Percentiles rank a stretch among this genome's conserved stretches.
These are phyloP conservation scores for Xiphophorus couchianus DNA, from an alignment of 2,113 vertebrate genomes.

Conservation along the genomic window DNA sequence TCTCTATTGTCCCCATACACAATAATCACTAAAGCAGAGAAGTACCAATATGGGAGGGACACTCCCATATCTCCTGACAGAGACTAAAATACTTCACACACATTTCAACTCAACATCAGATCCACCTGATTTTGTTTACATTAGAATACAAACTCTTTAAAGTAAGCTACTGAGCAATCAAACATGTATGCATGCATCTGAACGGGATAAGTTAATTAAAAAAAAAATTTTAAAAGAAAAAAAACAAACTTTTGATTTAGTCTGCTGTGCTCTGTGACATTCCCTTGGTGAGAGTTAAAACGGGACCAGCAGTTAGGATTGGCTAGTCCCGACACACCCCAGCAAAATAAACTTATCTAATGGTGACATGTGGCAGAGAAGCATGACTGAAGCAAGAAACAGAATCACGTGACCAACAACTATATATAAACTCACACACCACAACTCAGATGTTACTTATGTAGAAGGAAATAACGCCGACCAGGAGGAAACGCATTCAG, in stretches of 20 bases:
- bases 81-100: background rate
- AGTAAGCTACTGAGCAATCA: background rate
- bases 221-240: no score
- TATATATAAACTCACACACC: background rate
- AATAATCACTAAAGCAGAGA: no score
- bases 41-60: no score
- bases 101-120: background rate
- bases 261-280: background rate
- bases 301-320: constrained; percentile 10
- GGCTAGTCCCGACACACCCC: constrained; percentile 12
- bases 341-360: constrained; percentile 55
- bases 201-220: background rate
- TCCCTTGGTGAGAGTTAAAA: background rate
- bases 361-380: constrained; percentile 32
- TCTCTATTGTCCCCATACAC: no score
- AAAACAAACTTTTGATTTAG: constrained; percentile 1
- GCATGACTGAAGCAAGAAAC: constrained; percentile 1
- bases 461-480: background rate
- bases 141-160: background rate
- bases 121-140: background rate
- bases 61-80: background rate
- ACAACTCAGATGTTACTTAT: background rate
- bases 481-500: background rate
- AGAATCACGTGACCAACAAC: background rate
- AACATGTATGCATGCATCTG: background rate